Percentiles rank a stretch among this genome's conserved stretches.
Evolutionary conservation across 2,888 invertebrate species (phyloP).

Genomic region (Pterostichus madidus): DNA sequence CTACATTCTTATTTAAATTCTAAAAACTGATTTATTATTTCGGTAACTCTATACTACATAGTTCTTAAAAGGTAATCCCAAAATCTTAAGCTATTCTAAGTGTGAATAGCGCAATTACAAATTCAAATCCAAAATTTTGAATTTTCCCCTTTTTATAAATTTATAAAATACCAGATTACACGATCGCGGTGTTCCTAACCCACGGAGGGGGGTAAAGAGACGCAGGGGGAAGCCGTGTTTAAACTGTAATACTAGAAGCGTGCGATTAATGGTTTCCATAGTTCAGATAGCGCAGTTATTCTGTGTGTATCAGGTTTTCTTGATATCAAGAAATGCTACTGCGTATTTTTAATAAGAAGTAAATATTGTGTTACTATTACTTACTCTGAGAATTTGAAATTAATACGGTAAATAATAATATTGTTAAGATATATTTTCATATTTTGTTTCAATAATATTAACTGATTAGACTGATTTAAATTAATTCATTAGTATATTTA

Average conservation of each 20-base stretch:
- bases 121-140: neutral
- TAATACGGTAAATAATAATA: conserved; percentile 27
- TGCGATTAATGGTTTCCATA: conserved; percentile 56
- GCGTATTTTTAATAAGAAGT: conserved; percentile 19
- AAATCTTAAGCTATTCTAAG: neutral
- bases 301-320: conserved; percentile 45
- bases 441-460: too few species aligned
- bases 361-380: conserved; percentile 43
- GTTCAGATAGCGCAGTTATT: conserved; percentile 42
- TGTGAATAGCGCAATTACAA: neutral
- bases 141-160: conserved; percentile 22
- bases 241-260: conserved; percentile 50
- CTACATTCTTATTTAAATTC: neutral
- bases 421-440: neutral
- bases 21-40: conserved; percentile 1
- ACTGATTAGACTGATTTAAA: too few species aligned
- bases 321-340: conserved; percentile 48
- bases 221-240: conserved; percentile 24
- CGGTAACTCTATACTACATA: neutral
- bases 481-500: too few species aligned
- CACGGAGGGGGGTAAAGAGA: neutral
- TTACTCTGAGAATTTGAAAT: conserved; percentile 19
- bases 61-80: too few species aligned
- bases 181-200: neutral
- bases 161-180: neutral